Evolutionary conservation across 2,113 vertebrate genomes (phyloP), one percentile per base, ranked within the genome.

Genomic region (Crocuta crocuta): DNA sequence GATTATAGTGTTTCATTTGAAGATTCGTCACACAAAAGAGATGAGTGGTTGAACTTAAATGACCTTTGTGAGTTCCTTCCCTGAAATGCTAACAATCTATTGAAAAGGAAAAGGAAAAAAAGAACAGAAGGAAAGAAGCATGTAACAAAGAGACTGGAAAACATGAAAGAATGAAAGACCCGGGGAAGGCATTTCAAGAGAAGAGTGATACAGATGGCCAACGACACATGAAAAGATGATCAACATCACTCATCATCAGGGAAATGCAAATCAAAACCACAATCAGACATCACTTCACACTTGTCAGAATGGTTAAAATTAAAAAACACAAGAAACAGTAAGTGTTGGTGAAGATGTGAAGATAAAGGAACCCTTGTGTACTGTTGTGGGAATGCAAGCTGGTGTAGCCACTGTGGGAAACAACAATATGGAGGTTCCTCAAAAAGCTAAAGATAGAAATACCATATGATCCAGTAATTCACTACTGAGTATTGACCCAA

Each of bases 11-110:
- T 65, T 89, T 45, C 35, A 63, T 53, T 28, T 66, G 39, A 89
- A 23, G 86, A 95, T 63, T 91, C 39, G 7, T 90, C 87, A 93
- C 81, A 94, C 23, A 66, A 70, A 94, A 85, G 80, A 66, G 23
- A 95, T 43, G 55, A 89, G 19, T 43, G 5, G 8, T 7, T 91
- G 50, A 89, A 79, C 74, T 35, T 48, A 70, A 74, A 92, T 80
- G 65, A 96, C 70, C 58, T 79, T 96, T 68, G 55, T 53, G 31
- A 21, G 45, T 35, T 79, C 24, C 58, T 43, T 71, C 78, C 43
- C 79, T 95, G 61, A 95, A 89, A 39, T n/a, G 33, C 21, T 65
- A 85, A 87, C 39, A 70, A 31, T 73, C 45, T 68, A 78, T 16
- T 10, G 80, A 92, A 76, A 50, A 39, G 26, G 55, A 92, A 89